These are phyloP conservation scores for Caenorhabditis drosophilae DNA, from an alignment of 2,888 invertebrate genomes.

Conservation along the genomic window DNA sequence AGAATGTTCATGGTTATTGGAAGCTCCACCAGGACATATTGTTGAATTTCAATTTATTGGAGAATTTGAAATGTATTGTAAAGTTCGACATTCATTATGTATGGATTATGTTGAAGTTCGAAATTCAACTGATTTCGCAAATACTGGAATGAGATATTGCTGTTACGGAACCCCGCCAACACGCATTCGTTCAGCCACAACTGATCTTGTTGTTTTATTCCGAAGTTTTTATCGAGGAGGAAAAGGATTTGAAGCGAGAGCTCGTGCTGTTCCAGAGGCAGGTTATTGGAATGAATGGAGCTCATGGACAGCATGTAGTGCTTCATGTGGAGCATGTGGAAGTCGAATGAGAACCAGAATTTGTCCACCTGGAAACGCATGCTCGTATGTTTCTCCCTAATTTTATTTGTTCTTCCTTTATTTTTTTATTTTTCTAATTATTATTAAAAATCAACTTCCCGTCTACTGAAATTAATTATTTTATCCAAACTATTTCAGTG, in stretches of 20 bases:
- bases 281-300: constrained; percentile 60
- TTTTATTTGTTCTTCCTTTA: no score
- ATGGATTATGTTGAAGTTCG: constrained; percentile 70
- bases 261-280: constrained; percentile 57
- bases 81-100: constrained; percentile 69
- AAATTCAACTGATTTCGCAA: constrained; percentile 69
- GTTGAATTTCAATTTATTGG: constrained; percentile 68
- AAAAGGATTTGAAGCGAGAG: constrained; percentile 66
- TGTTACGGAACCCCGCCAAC: constrained; percentile 68
- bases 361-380: constrained; percentile 62
- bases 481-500: no score
- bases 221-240: constrained; percentile 69
- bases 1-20: constrained; percentile 69
- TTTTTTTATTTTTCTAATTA: no score
- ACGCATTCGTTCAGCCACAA: constrained; percentile 65
- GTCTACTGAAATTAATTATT: not conserved
- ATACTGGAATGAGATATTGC: constrained; percentile 70
- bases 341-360: constrained; percentile 56
- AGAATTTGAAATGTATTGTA: constrained; percentile 69
- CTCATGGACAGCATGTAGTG: constrained; percentile 63
- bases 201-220: constrained; percentile 68
- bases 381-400: constrained; percentile 56
- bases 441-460: no score
- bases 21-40: constrained; percentile 64
- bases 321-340: constrained; percentile 68